Evolutionary conservation across 1,140 invertebrate genomes (phyloP).

Genomic region (Nomia melanderi): DNA sequence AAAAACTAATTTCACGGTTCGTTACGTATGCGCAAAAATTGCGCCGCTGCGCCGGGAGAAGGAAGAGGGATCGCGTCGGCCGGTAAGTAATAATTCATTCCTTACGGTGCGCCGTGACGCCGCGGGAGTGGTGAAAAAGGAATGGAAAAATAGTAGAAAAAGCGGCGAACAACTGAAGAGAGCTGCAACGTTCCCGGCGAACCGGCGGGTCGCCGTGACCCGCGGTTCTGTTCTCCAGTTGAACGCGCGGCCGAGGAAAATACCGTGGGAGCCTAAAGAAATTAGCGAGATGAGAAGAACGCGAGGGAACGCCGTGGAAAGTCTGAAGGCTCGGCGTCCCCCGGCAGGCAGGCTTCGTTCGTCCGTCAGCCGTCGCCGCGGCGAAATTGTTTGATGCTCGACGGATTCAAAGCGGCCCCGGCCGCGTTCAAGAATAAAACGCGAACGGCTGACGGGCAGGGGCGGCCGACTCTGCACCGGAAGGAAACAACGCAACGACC

Average conservation of each 20-base stretch:
- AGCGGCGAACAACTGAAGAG: too few relatives aligned
- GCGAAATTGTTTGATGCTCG: neutral
- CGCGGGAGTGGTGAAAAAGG: neutral
- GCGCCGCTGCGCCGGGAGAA: neutral
- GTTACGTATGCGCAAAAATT: slow-evolving; percentile 55
- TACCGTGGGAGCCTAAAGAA: neutral
- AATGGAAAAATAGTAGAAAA: neutral
- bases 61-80: neutral
- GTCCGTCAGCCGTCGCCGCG: neutral
- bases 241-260: neutral
- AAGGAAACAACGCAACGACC: slow-evolving; percentile 27
- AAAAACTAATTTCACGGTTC: slow-evolving; percentile 56
- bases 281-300: slow-evolving; percentile 5
- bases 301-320: neutral
- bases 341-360: neutral
- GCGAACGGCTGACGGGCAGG: neutral
- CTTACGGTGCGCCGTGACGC: slow-evolving; percentile 9
- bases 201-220: neutral
- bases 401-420: slow-evolving; percentile 5
- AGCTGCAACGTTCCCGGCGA: neutral
- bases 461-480: neutral
- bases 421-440: neutral
- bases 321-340: neutral
- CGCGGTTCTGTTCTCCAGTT: neutral
- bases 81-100: slow-evolving; percentile 51